Evolutionary conservation across 2,888 invertebrate genomes (phyloP).

Genomic region (Melikaiella ostensackeni): DNA sequence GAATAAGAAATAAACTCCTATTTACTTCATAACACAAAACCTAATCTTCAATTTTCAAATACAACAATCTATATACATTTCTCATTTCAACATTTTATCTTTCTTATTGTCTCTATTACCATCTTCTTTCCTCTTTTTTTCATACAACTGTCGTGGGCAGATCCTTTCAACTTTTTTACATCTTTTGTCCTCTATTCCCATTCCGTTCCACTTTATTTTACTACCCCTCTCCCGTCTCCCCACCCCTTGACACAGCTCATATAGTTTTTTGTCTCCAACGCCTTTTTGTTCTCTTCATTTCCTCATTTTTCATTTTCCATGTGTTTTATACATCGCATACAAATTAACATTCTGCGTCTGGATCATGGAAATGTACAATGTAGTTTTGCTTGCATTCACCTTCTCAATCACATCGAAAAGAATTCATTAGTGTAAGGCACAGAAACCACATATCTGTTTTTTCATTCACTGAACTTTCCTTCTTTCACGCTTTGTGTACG

Average conservation of each 20-base stretch:
- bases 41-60: no score
- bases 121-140: neutral
- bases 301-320: neutral
- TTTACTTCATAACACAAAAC: neutral
- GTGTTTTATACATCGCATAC: neutral
- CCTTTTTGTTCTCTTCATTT: neutral
- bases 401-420: conserved; percentile 51
- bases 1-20: neutral
- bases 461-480: neutral
- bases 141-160: neutral
- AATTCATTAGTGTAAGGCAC: conserved; percentile 68
- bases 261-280: neutral
- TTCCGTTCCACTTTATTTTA: neutral
- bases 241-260: neutral
- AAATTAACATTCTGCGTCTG: neutral
- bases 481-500: neutral
- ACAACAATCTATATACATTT: no score
- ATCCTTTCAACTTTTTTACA: neutral
- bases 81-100: neutral
- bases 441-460: conserved; percentile 19
- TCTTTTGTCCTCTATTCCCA: neutral
- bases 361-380: neutral
- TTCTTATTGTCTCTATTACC: neutral
- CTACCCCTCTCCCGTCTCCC: no score
- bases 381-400: conserved; percentile 5